phyloP scores from a whole-genome alignment of 2,113 vertebrate species.

The Myanophis thanlyinensis region DNA sequence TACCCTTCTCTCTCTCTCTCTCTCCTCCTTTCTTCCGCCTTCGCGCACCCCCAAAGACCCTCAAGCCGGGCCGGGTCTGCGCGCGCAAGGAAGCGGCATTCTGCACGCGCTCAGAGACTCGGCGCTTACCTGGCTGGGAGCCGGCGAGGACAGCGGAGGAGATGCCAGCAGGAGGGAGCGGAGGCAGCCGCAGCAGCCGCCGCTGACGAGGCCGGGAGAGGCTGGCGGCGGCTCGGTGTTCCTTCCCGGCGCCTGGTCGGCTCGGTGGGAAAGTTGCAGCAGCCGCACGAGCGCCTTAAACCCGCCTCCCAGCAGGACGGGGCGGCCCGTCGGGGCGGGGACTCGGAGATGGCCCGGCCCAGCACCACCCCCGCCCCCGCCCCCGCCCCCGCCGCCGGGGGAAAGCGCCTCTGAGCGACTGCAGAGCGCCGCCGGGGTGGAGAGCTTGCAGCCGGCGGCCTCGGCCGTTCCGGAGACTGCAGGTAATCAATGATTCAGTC shows the following conservation, averaged over 20 bases:
- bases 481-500: neutral
- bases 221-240: neutral
- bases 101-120: neutral
- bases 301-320: constrained; percentile 63
- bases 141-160: neutral
- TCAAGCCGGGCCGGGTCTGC: neutral
- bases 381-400: neutral
- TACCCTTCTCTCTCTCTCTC: neutral
- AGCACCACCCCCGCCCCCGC: neutral
- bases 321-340: constrained; percentile 53
- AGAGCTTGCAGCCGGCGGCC: neutral
- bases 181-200: neutral
- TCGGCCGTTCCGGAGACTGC: neutral
- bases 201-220: neutral
- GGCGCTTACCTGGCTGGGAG: neutral
- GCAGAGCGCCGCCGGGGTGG: neutral
- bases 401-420: neutral
- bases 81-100: neutral
- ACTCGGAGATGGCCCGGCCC: neutral
- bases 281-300: constrained; percentile 64
- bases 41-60: neutral
- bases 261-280: constrained; percentile 64
- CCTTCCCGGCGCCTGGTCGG: constrained; percentile 39
- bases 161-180: neutral
- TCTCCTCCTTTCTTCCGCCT: neutral